These are phyloP conservation scores for Pachyuromys duprasi DNA, from an alignment of 2,797 vertebrate species.

Conservation along the genomic window DNA sequence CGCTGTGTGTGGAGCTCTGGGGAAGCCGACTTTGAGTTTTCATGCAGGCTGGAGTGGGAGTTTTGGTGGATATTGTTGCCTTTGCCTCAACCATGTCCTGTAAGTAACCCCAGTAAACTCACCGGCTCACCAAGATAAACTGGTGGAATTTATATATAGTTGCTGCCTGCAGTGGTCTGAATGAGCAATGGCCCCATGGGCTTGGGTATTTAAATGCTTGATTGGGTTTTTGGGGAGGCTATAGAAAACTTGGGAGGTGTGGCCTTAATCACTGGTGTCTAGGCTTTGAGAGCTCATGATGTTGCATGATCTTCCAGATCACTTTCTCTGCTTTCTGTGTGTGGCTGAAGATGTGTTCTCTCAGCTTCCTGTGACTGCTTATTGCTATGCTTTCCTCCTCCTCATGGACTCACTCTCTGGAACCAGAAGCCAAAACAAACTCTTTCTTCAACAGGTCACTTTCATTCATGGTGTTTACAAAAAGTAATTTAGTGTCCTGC, in stretches of 20 bases:
- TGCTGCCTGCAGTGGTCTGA: neutral
- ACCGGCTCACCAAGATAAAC: neutral
- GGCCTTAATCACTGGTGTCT: neutral
- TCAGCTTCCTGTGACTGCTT: neutral
- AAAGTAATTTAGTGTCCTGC: neutral
- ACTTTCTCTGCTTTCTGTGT: neutral
- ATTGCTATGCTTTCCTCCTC: neutral
- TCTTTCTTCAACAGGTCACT: neutral
- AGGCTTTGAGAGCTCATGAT: neutral
- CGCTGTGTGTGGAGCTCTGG: neutral
- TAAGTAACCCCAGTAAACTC: neutral
- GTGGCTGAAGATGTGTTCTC: neutral
- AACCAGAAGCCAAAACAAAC: neutral
- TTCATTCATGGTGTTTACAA: neutral
- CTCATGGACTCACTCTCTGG: neutral
- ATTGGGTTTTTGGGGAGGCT: neutral
- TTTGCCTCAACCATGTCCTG: neutral
- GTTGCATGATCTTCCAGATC: neutral
- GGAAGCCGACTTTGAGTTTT: neutral
- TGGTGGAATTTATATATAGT: neutral
- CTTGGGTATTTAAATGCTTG: neutral
- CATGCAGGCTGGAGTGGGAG: neutral
- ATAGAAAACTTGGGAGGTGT: neutral
- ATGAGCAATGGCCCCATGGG: neutral
- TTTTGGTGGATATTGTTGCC: neutral